These are phyloP conservation scores for Pterobdella sp. DNA, from an alignment of 2,888 invertebrate genomes.

Conservation along the genomic window DNA sequence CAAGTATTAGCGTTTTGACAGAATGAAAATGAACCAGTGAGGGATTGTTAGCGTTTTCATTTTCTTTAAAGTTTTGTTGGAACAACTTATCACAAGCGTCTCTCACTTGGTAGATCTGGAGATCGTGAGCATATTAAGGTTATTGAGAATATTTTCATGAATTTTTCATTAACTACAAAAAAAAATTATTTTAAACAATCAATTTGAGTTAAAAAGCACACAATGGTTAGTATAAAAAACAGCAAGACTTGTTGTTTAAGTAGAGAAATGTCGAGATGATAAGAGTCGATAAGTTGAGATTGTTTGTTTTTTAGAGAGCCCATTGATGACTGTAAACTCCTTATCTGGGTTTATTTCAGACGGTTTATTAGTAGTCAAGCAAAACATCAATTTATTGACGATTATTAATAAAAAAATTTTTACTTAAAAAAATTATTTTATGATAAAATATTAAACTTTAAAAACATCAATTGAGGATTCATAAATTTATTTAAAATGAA, in stretches of 20 bases:
- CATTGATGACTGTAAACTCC: background rate
- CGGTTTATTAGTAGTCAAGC: too few relatives aligned
- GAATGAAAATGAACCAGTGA: background rate
- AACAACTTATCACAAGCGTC: conserved; percentile 3
- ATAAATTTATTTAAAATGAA: too few relatives aligned
- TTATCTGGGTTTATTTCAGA: too few relatives aligned
- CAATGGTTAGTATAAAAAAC: background rate
- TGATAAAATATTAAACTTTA: too few relatives aligned
- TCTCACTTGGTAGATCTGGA: conserved; percentile 7
- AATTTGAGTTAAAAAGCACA: background rate
- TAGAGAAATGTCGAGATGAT: background rate
- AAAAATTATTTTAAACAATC: too few relatives aligned
- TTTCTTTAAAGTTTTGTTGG: background rate
- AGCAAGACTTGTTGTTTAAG: background rate
- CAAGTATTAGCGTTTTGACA: background rate
- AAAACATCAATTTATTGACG: too few relatives aligned
- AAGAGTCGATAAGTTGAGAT: background rate
- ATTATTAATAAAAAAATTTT: too few relatives aligned
- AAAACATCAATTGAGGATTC: too few relatives aligned
- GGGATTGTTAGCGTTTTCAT: conserved; percentile 5
- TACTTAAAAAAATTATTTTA: too few relatives aligned
- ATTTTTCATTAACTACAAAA: too few relatives aligned
- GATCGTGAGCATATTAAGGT: too few relatives aligned
- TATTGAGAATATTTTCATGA: too few relatives aligned
- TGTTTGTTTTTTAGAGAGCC: background rate